These are phyloP conservation scores for Listronotus bonariensis DNA, from an alignment of 1,140 invertebrate species.

Conservation along the genomic window DNA sequence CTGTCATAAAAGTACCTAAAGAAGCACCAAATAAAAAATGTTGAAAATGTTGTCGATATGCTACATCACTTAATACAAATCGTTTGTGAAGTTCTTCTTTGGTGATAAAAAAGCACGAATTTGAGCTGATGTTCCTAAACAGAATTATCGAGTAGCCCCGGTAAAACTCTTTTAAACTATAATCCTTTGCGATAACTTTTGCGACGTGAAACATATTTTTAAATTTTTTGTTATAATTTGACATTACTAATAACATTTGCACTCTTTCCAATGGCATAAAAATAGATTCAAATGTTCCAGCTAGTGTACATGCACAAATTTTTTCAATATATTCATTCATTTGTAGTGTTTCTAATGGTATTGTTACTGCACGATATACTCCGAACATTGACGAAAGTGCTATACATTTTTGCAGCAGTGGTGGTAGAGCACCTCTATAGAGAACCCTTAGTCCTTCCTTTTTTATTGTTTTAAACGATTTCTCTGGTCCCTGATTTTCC, in stretches of 20 bases:
- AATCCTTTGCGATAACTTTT: slow-evolving; percentile 3
- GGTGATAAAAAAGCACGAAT: slow-evolving; percentile 30
- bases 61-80: slow-evolving; percentile 5
- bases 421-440: slow-evolving; percentile 26
- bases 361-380: slow-evolving; percentile 15
- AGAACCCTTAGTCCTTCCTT: slow-evolving; percentile 21
- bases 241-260: slow-evolving; percentile 25
- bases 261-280: slow-evolving; percentile 37
- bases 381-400: slow-evolving; percentile 33
- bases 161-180: slow-evolving; percentile 26
- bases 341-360: slow-evolving; percentile 18
- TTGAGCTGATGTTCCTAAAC: slow-evolving; percentile 28
- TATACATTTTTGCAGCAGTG: slow-evolving; percentile 30
- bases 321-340: slow-evolving; percentile 36
- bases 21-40: slow-evolving; percentile 26
- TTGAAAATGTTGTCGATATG: slow-evolving; percentile 9
- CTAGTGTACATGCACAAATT: slow-evolving; percentile 16
- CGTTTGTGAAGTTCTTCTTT: slow-evolving; percentile 29
- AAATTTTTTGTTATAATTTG: slow-evolving; percentile 20
- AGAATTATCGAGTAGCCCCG: slow-evolving; percentile 24
- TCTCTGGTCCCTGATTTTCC: slow-evolving; percentile 3
- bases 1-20: slow-evolving; percentile 26
- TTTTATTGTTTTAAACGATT: slow-evolving; percentile 16
- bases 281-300: slow-evolving; percentile 28
- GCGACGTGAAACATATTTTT: slow-evolving; percentile 16